A percentile compares a stretch with the other conserved stretches of the same genome.
Evolutionary conservation across 2,888 invertebrate genomes (phyloP).

Genomic region (Drosophila picticornis): DNA sequence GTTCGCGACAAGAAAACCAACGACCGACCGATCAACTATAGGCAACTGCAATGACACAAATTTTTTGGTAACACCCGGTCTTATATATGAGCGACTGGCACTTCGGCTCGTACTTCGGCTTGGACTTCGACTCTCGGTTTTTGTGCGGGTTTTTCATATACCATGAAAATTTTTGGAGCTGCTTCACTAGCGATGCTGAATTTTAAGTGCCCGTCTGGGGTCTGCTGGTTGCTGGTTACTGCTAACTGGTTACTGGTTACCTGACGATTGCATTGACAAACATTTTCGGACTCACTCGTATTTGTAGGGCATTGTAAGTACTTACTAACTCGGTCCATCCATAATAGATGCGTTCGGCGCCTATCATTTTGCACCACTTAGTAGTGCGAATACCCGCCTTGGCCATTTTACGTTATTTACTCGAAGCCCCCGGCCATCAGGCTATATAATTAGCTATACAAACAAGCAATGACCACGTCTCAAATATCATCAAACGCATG

Average conservation of each 20-base stretch:
- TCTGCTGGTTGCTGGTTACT: conserved; percentile 23
- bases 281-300: conserved; percentile 23
- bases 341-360: conserved; percentile 28
- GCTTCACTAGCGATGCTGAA: conserved; percentile 58
- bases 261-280: conserved; percentile 53
- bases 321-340: conserved; percentile 18
- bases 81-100: conserved; percentile 77
- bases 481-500: conserved; percentile 37
- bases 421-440: conserved; percentile 12
- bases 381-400: conserved; percentile 42
- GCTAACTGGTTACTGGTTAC: conserved; percentile 28
- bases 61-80: conserved; percentile 78
- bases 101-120: conserved; percentile 10
- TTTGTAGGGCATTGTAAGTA: conserved; percentile 13
- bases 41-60: conserved; percentile 83
- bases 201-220: conserved; percentile 65
- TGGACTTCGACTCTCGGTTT: conserved; percentile 6
- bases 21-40: conserved; percentile 66
- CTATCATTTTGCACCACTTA: conserved; percentile 61
- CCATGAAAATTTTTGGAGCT: conserved; percentile 41
- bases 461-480: conserved; percentile 44
- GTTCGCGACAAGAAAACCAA: conserved; percentile 29
- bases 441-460: conserved; percentile 67
- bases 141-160: conserved; percentile 49
- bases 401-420: conserved; percentile 24